A percentile compares a stretch with the other conserved stretches of the same genome.
phyloP scores from a whole-genome alignment of 1,140 invertebrate species.

The Ceratina japonica region DNA sequence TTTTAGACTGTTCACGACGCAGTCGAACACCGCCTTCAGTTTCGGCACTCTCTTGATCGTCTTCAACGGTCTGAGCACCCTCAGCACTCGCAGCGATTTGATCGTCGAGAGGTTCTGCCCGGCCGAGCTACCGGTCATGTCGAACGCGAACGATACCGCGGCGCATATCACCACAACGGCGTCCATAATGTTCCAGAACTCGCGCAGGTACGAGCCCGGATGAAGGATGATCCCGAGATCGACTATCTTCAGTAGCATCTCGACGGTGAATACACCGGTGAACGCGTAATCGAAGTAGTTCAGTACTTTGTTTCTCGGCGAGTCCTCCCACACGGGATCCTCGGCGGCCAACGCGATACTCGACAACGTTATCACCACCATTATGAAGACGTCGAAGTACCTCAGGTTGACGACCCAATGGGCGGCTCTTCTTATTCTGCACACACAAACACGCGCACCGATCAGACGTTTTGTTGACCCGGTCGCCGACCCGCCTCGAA shows the following conservation, averaged over 20 bases:
- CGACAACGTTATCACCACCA: constrained; percentile 98
- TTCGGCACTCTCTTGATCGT: constrained; percentile 99
- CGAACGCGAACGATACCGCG: constrained; percentile 97
- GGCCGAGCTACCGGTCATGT: constrained; percentile 85
- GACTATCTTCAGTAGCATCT: constrained; percentile 98
- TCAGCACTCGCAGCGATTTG: constrained; percentile 98
- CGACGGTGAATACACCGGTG: constrained; percentile 99
- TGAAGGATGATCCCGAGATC: constrained; percentile 98
- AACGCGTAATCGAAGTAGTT: constrained; percentile 99
- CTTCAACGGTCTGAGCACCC: constrained; percentile 99
- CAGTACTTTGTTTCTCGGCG: constrained; percentile 92
- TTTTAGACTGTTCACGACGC: constrained; percentile 99
- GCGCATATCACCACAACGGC: constrained; percentile 99
- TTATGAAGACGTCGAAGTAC: constrained; percentile 99
- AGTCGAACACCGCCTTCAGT: constrained; percentile 99
- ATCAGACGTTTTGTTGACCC: neutral
- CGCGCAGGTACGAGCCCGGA: constrained; percentile 95
- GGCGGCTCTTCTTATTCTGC: constrained; percentile 92
- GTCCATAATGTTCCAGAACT: constrained; percentile 98
- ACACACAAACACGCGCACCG: constrained; percentile 45
- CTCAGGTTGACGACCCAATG: constrained; percentile 99
- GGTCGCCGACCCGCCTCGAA: neutral
- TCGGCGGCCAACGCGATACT: constrained; percentile 99
- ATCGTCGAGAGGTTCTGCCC: constrained; percentile 98
- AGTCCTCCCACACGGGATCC: constrained; percentile 97